Conservation (phyloP, 2,888 invertebrate species). For the Penaeus monodon region DNA sequence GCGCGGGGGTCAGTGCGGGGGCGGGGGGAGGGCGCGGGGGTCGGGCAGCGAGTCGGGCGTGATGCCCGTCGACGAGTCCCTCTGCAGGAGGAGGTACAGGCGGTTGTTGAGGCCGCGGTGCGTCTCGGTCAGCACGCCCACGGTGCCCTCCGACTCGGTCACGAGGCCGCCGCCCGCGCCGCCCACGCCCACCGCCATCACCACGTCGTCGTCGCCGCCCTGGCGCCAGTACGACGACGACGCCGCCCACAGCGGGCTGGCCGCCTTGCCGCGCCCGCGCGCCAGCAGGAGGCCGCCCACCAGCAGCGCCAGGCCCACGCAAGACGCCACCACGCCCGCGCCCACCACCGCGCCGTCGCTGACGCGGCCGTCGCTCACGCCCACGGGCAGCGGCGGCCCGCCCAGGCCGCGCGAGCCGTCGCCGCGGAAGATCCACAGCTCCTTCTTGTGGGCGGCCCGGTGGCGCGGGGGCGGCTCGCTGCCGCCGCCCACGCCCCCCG, state of each 20-base stretch:
- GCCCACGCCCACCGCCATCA: constrained; percentile 22
- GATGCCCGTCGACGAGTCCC: constrained; percentile 37
- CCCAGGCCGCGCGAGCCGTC: constrained; percentile 24
- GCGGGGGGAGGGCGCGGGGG: constrained; percentile 1
- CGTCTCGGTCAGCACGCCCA: constrained; percentile 40
- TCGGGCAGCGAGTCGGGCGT: constrained; percentile 40
- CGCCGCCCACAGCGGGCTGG: neutral
- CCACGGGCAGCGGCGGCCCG: constrained; percentile 21
- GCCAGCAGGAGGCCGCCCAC: constrained; percentile 51
- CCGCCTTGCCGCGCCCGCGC: constrained; percentile 40
- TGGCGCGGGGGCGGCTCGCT: too few relatives aligned
- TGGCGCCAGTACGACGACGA: constrained; percentile 46
- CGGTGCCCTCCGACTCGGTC: constrained; percentile 47
- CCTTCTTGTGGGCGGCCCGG: constrained; percentile 19
- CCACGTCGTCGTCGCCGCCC: constrained; percentile 38
- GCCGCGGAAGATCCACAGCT: constrained; percentile 46
- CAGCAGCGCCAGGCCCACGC: constrained; percentile 47
- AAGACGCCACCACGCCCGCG: constrained; percentile 55
- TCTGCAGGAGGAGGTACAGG: constrained; percentile 46
- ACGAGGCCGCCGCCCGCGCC: constrained; percentile 16
- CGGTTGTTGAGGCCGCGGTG: constrained; percentile 57
- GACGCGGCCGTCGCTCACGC: constrained; percentile 26
- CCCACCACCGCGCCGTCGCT: constrained; percentile 55
- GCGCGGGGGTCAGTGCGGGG: constrained; percentile 20
- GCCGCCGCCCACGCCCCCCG: too few relatives aligned